These are phyloP conservation scores for Apamea epomidion DNA, from an alignment of 2,888 invertebrate species.

Conservation along the genomic window DNA sequence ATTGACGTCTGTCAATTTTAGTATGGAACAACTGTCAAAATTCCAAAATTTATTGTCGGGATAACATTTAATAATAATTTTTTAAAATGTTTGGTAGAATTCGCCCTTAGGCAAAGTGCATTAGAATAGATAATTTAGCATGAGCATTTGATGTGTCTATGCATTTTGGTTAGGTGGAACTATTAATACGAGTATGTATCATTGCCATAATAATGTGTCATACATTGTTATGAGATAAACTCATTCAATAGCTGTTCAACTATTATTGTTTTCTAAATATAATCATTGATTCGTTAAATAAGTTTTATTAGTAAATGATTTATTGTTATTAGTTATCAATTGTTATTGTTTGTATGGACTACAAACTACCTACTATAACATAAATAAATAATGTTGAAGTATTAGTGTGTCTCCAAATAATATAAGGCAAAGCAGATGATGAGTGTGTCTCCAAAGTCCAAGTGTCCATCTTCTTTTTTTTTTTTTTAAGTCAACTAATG, in stretches of 20 bases:
- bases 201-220: not conserved
- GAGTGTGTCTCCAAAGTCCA: not conserved
- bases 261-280: constrained; percentile 1
- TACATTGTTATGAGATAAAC: constrained; percentile 1
- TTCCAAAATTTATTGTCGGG: too few species aligned
- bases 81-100: too few species aligned
- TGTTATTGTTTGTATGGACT: not conserved
- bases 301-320: not conserved
- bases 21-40: too few species aligned
- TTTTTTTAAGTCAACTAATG: too few species aligned
- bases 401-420: not conserved
- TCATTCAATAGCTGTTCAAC: not conserved
- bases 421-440: not conserved
- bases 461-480: too few species aligned
- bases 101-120: not conserved
- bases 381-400: not conserved
- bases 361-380: not conserved
- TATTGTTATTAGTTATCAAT: not conserved
- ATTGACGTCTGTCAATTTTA: too few species aligned
- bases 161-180: not conserved
- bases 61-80: too few species aligned
- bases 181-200: not conserved
- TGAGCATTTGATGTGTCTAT: not conserved
- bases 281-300: constrained; percentile 1
- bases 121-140: not conserved